Evolutionary conservation across 2,113 vertebrate species (phyloP).

Genomic region (Phasianus colchicus): DNA sequence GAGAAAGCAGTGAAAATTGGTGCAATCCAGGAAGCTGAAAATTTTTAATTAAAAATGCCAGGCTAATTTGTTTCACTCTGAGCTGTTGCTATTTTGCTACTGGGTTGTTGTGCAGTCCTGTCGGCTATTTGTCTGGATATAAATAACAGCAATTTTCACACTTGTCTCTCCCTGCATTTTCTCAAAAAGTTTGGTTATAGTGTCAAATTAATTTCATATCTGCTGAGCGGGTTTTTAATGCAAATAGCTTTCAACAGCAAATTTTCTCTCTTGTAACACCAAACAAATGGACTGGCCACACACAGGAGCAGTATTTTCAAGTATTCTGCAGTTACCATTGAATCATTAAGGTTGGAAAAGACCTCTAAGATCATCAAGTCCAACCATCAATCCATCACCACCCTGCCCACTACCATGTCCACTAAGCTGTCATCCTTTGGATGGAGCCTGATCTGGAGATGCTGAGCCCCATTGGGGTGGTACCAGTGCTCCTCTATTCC

Average conservation of each 20-base stretch:
- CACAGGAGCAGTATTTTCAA: not conserved
- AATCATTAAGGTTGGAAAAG: too few relatives aligned
- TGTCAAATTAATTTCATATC: constrained; percentile 67
- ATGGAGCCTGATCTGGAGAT: too few relatives aligned
- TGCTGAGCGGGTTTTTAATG: constrained; percentile 35
- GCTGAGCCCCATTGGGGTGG: too few relatives aligned
- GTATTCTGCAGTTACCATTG: not conserved
- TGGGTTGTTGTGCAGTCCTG: constrained; percentile 69
- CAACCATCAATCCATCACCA: too few relatives aligned
- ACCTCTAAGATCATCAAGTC: too few relatives aligned
- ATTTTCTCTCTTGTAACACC: not conserved
- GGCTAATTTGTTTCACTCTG: constrained; percentile 75
- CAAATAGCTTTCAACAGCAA: not conserved
- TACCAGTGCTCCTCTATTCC: too few relatives aligned
- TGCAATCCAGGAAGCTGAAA: constrained; percentile 53
- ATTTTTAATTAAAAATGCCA: constrained; percentile 74
- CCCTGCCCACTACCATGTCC: too few relatives aligned
- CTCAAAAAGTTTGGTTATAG: constrained; percentile 59
- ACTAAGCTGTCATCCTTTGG: too few relatives aligned
- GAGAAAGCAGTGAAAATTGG: constrained; percentile 8
- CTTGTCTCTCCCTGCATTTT: constrained; percentile 70
- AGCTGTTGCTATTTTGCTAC: constrained; percentile 64
- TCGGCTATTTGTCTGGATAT: constrained; percentile 72
- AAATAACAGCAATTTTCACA: constrained; percentile 79
- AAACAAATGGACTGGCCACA: not conserved